These are phyloP conservation scores for Cheilosia variabilis DNA, from an alignment of 2,888 invertebrate genomes.

Conservation along the genomic window DNA sequence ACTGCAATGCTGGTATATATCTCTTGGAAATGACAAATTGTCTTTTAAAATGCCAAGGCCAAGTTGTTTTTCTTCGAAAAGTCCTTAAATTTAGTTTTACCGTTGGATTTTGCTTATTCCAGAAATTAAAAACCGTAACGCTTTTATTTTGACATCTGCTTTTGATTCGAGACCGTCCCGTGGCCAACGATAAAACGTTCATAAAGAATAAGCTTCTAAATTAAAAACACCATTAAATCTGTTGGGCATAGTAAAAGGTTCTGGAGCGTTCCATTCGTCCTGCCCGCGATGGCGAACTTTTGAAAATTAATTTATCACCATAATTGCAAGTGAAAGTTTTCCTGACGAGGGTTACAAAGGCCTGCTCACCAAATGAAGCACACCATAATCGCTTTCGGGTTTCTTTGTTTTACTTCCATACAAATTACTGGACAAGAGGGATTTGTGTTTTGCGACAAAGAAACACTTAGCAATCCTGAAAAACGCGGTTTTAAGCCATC, in stretches of 20 bases:
- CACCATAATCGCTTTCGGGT: slow-evolving; percentile 28
- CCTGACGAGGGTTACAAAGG: slow-evolving; percentile 37
- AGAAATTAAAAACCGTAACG: neutral
- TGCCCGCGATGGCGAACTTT: neutral
- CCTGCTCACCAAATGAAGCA: neutral
- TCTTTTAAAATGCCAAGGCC: too few relatives aligned
- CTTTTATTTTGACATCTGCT: neutral
- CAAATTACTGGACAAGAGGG: slow-evolving; percentile 39
- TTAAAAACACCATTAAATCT: neutral
- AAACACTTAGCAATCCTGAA: neutral
- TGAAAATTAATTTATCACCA: slow-evolving; percentile 28
- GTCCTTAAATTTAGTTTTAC: too few relatives aligned
- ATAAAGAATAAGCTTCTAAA: neutral
- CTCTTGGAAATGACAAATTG: too few relatives aligned
- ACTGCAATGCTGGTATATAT: too few relatives aligned
- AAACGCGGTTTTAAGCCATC: neutral
- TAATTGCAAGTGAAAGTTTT: slow-evolving; percentile 46
- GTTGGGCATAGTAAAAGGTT: too few relatives aligned
- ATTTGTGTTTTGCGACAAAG: slow-evolving; percentile 1
- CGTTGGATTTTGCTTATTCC: neutral
- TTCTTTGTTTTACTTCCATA: slow-evolving; percentile 37
- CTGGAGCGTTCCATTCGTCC: neutral
- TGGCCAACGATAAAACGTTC: slow-evolving; percentile 5
- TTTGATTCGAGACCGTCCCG: neutral
- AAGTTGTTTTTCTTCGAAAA: too few relatives aligned